These are phyloP conservation scores for Enteromius afrohamiltoni DNA, from an alignment of 2,797 vertebrate genomes.

Conservation along the genomic window DNA sequence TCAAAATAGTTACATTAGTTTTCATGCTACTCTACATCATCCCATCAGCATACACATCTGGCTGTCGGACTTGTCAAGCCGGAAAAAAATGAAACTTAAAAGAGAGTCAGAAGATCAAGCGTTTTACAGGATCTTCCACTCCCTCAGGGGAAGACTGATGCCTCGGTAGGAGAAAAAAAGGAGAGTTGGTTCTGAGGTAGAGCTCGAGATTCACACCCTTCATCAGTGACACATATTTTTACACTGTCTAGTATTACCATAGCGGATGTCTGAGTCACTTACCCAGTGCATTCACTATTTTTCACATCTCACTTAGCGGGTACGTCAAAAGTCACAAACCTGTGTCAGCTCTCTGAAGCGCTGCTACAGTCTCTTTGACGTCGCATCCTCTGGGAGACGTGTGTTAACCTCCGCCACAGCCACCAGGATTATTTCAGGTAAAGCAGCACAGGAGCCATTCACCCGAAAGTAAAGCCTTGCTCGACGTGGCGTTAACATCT, in stretches of 20 bases:
- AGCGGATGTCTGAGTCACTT: constrained; percentile 33
- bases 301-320: constrained; percentile 37
- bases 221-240: constrained; percentile 18
- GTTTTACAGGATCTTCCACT: constrained; percentile 40
- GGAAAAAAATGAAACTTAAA: constrained; percentile 35
- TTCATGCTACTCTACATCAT: neutral
- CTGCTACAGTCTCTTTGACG: neutral
- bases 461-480: constrained; percentile 21
- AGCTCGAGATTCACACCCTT: constrained; percentile 30
- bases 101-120: constrained; percentile 51
- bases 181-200: constrained; percentile 10
- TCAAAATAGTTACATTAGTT: constrained; percentile 1
- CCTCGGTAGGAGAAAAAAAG: constrained; percentile 27
- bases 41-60: constrained; percentile 33
- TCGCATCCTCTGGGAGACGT: neutral
- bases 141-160: constrained; percentile 38
- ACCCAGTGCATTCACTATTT: neutral
- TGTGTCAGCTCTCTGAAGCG: neutral
- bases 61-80: constrained; percentile 37
- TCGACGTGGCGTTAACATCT: constrained; percentile 25
- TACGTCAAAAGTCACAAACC: constrained; percentile 1
- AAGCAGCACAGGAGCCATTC: constrained; percentile 19
- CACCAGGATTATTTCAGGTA: constrained; percentile 25
- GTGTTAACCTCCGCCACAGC: constrained; percentile 21
- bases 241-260: constrained; percentile 30